Percentiles rank a stretch among this genome's conserved stretches.
These are phyloP conservation scores for Drosophila barbarae DNA, from an alignment of 2,888 invertebrate genomes.

Conservation along the genomic window DNA sequence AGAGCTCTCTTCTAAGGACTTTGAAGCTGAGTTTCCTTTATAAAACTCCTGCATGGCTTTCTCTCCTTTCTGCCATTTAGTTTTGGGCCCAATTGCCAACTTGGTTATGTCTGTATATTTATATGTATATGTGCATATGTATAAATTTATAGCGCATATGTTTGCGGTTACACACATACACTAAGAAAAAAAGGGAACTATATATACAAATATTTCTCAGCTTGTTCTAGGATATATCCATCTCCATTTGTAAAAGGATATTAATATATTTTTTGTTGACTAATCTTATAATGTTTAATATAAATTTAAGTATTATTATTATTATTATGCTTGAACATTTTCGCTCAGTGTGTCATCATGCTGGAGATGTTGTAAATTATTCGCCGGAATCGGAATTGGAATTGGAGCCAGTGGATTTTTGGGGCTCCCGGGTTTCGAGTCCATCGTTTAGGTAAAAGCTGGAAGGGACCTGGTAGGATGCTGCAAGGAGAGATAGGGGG, in stretches of 20 bases:
- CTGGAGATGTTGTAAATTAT: constrained; percentile 35
- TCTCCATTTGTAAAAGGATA: neutral
- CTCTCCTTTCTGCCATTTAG: constrained; percentile 18
- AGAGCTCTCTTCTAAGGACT: neutral
- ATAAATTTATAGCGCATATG: constrained; percentile 29
- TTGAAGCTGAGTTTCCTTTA: neutral
- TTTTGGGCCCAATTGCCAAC: constrained; percentile 33
- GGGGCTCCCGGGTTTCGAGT: neutral
- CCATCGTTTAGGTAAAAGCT: neutral
- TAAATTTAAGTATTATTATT: neutral
- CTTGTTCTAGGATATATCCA: no score
- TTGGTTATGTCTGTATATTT: constrained; percentile 8
- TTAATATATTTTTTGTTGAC: no score
- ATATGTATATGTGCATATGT: neutral
- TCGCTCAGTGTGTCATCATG: constrained; percentile 19
- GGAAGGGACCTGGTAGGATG: no score
- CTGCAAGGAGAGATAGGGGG: neutral
- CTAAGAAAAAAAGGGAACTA: neutral
- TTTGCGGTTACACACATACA: constrained; percentile 22
- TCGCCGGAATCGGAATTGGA: constrained; percentile 17
- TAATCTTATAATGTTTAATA: neutral
- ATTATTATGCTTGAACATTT: neutral
- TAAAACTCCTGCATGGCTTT: neutral
- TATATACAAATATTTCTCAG: no score
- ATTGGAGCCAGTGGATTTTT: constrained; percentile 19